Evolutionary conservation across 2,888 invertebrate species (phyloP), one percentile per base, ranked within the genome.

Genomic region (Cheilosia vernalis): DNA sequence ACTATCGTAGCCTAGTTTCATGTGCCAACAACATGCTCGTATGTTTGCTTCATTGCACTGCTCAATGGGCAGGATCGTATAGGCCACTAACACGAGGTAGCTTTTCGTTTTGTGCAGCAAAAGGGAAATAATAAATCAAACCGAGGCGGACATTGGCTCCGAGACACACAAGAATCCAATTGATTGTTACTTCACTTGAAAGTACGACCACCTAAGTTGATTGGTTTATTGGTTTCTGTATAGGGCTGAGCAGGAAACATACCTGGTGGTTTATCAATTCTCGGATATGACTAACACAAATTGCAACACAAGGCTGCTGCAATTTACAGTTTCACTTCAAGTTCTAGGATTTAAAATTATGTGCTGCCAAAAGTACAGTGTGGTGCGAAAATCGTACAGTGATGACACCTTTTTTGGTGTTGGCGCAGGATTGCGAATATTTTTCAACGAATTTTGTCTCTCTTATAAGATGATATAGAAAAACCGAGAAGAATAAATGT

Each of bases 211-310:
- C 55, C 55, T 66, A 61, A 82, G 77, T 72, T 77, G 82, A 82
- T 82, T 76, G 82, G 64, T 82, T 82, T 82, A 82, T 82, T 60
- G 80, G 82, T 51, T 53, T 72, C 66, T 73, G 80, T 53, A 51
- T 53, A 51, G 42, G 55, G 49, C 19, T 51, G 19, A 19, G 40
- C 37, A 27, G 27, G 37, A 13, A 66, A 79, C 66, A 55, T 51
- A 51, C 72, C 64, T 64, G 19, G 15, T 4, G 40, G 76, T 44
- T 6, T 30, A 1, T 42, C 21, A 24, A 13, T 40, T 33, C 30
- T 13, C 19, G 37, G 13, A 37, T 37, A 64, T n/a, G 51, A 64
- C 44, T 37, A 47, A 44, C 56, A 33, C 33, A 44, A 60, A 47
- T 72, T 51, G 6, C 51, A 51, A 40, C 49, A 49, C 9, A 6